Base-by-base conservation (phyloP, 2,888 invertebrate genomes). In the Hedya salicella region DNA sequence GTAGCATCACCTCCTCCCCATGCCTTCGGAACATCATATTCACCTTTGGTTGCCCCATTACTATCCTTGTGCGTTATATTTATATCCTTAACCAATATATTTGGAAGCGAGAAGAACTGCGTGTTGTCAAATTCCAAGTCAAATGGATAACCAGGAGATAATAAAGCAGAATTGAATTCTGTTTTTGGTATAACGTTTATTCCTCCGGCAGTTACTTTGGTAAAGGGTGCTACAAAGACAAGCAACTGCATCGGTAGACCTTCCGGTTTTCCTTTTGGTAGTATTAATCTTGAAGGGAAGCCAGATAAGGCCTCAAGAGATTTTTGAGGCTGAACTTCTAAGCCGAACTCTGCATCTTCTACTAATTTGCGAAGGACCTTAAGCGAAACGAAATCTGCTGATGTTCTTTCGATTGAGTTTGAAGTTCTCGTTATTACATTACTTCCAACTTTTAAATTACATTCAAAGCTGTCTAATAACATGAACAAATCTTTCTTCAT, bases 101-200 rank as follows among this genome's bases (percentile, higher is more conserved):
- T 92, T 2, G 91, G 89, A 49, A 92, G 71, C 39, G 79, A 77
- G 72, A 89, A 83, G 62, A 91, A 68, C 61, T 81, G 78, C 46
- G 75, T 86, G 57, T 94, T 93, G 62, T 93, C 88, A 73, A 95
- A 91, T 17, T 88, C 87, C 70, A 95, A 93, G 79, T 97, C 96
- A 78, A 96, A 93, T 39, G 96, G 96, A 92, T 94, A 97, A n/a
- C 95, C 95, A 73, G 74, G 95, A 83, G 81, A 93, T 60, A 87
- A 71, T 61, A 83, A 77, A 16, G 82, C 86, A 11, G 77, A 73
- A 71, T 91, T 91, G n/a, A 93, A 77, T 87, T 93, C 77, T 40
- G 76, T 73, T 61, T 68, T 85, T 66, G 73, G 67, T 79, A 85
- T 76, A 92, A 94, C 70, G 89, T 83, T 73, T n/a, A 74, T 44